A percentile compares a stretch with the other conserved stretches of the same genome.
These are phyloP conservation scores for Butorides virescens DNA, from an alignment of 2,113 vertebrate species.

Conservation along the genomic window DNA sequence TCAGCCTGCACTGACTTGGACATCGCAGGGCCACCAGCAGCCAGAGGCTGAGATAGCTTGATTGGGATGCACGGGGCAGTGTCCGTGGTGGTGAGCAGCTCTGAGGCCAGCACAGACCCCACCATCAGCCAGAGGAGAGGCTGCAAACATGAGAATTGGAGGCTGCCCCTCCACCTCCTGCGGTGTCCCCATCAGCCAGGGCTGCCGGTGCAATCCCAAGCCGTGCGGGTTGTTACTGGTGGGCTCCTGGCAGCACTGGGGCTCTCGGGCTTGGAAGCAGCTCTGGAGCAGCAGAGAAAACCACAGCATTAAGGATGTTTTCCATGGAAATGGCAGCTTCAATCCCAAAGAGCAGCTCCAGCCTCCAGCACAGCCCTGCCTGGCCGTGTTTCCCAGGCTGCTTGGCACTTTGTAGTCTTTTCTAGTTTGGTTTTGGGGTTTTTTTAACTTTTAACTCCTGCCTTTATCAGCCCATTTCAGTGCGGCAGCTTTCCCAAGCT, in stretches of 20 bases:
- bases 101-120: not conserved
- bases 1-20: not conserved
- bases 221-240: rapidly evolving
- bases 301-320: rapidly evolving
- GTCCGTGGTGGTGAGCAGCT: not conserved
- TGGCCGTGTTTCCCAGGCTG: not conserved
- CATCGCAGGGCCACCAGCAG: not conserved
- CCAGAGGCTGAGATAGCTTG: not conserved
- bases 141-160: not conserved
- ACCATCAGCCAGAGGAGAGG: not conserved
- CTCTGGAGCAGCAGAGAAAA: not conserved
- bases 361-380: not conserved
- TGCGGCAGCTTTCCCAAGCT: not conserved
- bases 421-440: too few species aligned
- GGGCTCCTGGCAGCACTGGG: rapidly evolving
- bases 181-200: not conserved
- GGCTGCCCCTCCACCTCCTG: not conserved
- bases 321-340: not conserved
- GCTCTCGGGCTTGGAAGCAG: not conserved
- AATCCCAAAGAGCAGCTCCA: not conserved
- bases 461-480: not conserved
- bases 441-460: not conserved
- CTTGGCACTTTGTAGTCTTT: not conserved
- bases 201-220: not conserved
- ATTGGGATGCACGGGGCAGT: not conserved